Base-by-base conservation (phyloP, 2,113 vertebrate species). In the Phodopus roborovskii region DNA sequence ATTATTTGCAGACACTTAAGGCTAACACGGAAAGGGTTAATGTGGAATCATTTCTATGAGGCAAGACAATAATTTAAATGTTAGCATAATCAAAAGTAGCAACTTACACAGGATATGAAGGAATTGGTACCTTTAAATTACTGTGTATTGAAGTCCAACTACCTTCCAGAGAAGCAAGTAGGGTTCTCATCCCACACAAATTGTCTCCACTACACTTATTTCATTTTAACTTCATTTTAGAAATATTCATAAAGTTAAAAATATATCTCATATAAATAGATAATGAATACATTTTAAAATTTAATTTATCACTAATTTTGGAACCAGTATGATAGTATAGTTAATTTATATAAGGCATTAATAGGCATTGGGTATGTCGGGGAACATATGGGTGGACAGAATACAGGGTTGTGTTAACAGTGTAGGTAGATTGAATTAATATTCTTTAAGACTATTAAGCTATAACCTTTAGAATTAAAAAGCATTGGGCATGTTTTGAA, bases 241-340 rank as follows among this genome's bases (percentile, higher is more conserved):
- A 17, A 24, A 89, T 68, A n/a, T 48, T 73, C 36, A 12, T 60
- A 83, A 91, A 93, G 30, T 64, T 50, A 45, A 82, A 86, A 92
- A 28, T 8, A n/a, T 60, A 75, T n/a, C 12, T 93, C n/a, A 48
- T 33, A 91, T 11, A 86, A 68, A 48, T 78, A 22, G 28, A 94
- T 73, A 94, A 88, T 90, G 45, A 83, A 71, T 94, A 22, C 20
- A n/a, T 70, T 88, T 36, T 82, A 82, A 66, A 82, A 66, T 84
- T 82, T 22, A 92, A 20, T 28, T 64, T 24, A 92, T 42, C 78
- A 66, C 28, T 79, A 77, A 82, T 73, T 36, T 66, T 5, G 36
- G n/a, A 95, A 64, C 10, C 19, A 64, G 17, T 62, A 92, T 92
- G 70, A 62, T 78, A 17, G 19, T 60, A 88, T 86, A 42, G 3